Conservation (phyloP, 2,888 invertebrate species). For the Sclerodermus sp. region DNA sequence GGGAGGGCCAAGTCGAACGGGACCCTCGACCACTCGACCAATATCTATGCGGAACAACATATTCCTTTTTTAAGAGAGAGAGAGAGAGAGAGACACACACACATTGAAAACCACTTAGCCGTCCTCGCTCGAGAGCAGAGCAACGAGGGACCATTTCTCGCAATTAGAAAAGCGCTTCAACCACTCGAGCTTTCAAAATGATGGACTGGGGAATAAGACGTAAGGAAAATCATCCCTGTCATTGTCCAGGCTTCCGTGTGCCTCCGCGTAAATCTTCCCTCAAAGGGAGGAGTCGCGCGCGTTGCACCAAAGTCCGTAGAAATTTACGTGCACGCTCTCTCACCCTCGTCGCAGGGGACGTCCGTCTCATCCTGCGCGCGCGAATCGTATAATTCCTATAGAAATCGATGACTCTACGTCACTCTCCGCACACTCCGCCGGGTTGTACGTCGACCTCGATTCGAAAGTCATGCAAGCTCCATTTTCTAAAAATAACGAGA, state of each 20-base stretch:
- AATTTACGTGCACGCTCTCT: too few species aligned
- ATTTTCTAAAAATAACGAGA: slow-evolving; percentile 5
- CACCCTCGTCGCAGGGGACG: too few species aligned
- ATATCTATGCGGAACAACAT: too few species aligned
- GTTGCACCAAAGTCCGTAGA: too few species aligned
- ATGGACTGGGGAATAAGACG: slow-evolving; percentile 77
- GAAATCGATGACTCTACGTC: background rate
- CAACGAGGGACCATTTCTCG: background rate
- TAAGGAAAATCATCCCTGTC: slow-evolving; percentile 54
- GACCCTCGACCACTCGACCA: too few species aligned
- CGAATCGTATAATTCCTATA: background rate
- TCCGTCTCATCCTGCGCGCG: too few species aligned
- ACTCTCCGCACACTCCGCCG: too few species aligned
- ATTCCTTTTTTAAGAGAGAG: too few species aligned
- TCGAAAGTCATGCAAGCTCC: slow-evolving; percentile 5
- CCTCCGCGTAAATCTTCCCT: background rate
- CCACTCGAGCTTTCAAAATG: slow-evolving; percentile 58
- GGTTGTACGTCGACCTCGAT: slow-evolving; percentile 5
- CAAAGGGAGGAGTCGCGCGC: too few species aligned
- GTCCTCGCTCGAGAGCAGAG: slow-evolving; percentile 5
- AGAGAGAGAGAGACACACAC: background rate
- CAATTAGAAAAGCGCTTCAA: background rate
- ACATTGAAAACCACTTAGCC: background rate
- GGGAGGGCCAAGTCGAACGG: too few species aligned
- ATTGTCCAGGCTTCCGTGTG: too few species aligned